Conservation (phyloP, 2,888 invertebrate genomes). For the Ectropis crepuscularia region DNA sequence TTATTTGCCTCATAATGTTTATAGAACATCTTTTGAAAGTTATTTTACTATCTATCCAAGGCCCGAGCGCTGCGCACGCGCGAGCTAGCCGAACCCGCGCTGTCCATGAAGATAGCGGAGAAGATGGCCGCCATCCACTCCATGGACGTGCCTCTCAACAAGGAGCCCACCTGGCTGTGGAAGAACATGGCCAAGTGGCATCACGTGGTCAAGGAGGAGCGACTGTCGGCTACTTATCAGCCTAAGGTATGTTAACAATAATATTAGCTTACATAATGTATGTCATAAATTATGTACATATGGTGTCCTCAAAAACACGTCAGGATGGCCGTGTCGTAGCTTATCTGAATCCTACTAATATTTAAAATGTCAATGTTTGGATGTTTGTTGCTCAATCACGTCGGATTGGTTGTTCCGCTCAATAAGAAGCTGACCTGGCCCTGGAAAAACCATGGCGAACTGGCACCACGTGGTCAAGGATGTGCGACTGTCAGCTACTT, state of each 20-base stretch:
- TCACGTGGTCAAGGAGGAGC: constrained; percentile 77
- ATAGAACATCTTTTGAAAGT: background rate
- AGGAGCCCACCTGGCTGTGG: constrained; percentile 98
- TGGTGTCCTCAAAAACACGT: too few relatives aligned
- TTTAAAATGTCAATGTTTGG: too few relatives aligned
- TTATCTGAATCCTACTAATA: too few relatives aligned
- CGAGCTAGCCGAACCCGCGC: constrained; percentile 91
- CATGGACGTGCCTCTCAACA: constrained; percentile 97
- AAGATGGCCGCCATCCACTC: constrained; percentile 97
- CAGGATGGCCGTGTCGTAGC: too few relatives aligned
- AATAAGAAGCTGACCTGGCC: constrained; percentile 98
- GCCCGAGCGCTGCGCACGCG: constrained; percentile 93
- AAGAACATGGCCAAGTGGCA: constrained; percentile 94
- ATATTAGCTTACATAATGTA: too few relatives aligned
- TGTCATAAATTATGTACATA: too few relatives aligned
- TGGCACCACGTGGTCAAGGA: constrained; percentile 87
- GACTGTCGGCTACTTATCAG: constrained; percentile 47
- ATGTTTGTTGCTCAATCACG: too few relatives aligned
- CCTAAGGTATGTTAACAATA: constrained; percentile 54
- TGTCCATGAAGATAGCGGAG: constrained; percentile 94
- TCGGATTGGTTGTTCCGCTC: constrained; percentile 98
- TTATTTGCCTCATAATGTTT: background rate
- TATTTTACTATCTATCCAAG: constrained; percentile 67
- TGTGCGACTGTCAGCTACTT: constrained; percentile 53
- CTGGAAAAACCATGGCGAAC: constrained; percentile 94